These are phyloP conservation scores for Fukomys damarensis DNA, from an alignment of 2,113 vertebrate species.

Conservation along the genomic window DNA sequence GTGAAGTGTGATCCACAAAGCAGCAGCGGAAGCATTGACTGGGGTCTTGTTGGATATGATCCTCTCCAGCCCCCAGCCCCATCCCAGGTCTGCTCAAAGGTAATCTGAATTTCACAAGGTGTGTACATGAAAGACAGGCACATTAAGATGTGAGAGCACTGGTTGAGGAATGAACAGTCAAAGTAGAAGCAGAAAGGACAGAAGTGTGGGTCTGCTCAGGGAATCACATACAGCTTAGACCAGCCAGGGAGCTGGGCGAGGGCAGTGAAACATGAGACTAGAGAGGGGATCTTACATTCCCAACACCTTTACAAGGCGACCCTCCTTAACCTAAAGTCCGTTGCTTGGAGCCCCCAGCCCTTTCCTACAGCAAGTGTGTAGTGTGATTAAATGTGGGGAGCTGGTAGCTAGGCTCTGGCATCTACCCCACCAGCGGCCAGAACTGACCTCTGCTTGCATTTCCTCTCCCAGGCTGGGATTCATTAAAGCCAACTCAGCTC, in stretches of 20 bases:
- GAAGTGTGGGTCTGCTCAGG: background rate
- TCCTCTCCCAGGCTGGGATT: background rate
- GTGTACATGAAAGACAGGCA: background rate
- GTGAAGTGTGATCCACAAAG: background rate
- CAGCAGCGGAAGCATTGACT: background rate
- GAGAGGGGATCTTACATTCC: background rate
- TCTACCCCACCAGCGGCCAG: background rate
- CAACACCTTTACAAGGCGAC: background rate
- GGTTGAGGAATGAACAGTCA: background rate
- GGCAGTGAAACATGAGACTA: background rate
- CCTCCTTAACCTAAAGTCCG: background rate
- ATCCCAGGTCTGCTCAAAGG: background rate
- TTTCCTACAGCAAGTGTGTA: background rate
- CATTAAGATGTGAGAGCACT: background rate
- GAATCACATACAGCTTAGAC: background rate
- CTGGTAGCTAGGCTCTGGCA: background rate
- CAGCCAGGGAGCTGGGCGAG: background rate
- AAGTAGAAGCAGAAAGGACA: background rate
- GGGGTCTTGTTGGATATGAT: background rate
- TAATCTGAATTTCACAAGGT: background rate
- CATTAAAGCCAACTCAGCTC: conserved; percentile 21
- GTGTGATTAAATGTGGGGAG: no score
- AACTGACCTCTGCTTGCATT: background rate
- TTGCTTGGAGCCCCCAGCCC: background rate
- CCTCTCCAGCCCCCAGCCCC: no score